Evolutionary conservation across 2,888 invertebrate species (phyloP).

Genomic region (Parasteatoda lunata): DNA sequence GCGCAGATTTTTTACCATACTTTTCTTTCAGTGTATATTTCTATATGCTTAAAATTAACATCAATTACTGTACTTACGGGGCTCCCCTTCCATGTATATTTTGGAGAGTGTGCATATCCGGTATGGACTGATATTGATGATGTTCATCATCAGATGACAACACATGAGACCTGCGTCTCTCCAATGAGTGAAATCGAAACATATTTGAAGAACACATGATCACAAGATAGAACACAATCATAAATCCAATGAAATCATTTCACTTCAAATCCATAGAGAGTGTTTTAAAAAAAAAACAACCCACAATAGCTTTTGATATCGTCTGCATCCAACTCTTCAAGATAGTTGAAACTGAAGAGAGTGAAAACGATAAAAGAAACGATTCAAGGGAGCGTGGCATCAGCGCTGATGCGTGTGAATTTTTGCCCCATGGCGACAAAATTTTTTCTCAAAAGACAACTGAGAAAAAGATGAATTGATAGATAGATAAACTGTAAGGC

Average conservation of each 20-base stretch:
- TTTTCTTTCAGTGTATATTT: too few species aligned
- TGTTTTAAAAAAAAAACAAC: neutral
- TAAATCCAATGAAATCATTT: neutral
- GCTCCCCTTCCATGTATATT: slow-evolving; percentile 17
- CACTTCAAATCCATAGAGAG: neutral
- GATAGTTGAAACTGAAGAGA: slow-evolving; percentile 20
- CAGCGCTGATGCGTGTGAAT: slow-evolving; percentile 52
- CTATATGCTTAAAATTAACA: too few species aligned
- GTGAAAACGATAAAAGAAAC: slow-evolving; percentile 20
- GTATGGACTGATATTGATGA: slow-evolving; percentile 39
- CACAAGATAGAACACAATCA: neutral
- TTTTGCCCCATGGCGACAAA: slow-evolving; percentile 50
- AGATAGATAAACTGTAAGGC: neutral
- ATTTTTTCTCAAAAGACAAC: slow-evolving; percentile 33
- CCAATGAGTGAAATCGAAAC: slow-evolving; percentile 50
- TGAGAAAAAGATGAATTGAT: slow-evolving; percentile 8
- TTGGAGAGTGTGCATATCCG: slow-evolving; percentile 54
- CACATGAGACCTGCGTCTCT: slow-evolving; percentile 38
- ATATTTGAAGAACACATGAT: slow-evolving; percentile 6
- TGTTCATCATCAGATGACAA: slow-evolving; percentile 1
- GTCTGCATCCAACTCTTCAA: neutral
- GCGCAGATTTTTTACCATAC: too few species aligned
- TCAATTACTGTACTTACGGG: slow-evolving; percentile 28
- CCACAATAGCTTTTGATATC: neutral
- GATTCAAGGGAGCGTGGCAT: slow-evolving; percentile 40